Percentiles rank a stretch among this genome's conserved stretches.
Evolutionary conservation across 2,113 vertebrate species (phyloP).

Genomic region (Himantopus leucocephalus): DNA sequence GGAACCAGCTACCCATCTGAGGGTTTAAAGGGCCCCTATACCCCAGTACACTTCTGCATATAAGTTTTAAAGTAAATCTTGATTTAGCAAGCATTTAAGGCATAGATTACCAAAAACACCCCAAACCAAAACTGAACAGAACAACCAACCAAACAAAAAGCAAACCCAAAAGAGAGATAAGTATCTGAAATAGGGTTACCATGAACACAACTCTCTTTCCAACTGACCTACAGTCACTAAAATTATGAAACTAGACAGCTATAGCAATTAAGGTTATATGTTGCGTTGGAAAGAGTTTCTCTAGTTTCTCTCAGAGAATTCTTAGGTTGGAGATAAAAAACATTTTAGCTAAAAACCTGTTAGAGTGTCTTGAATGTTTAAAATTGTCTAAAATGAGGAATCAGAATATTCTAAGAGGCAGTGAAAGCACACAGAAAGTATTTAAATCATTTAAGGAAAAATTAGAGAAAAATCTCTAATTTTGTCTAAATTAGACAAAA

Average conservation of each 20-base stretch:
- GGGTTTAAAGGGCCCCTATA: background rate
- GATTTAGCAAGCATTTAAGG: background rate
- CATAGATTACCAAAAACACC: background rate
- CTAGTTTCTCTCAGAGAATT: background rate
- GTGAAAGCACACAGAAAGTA: background rate
- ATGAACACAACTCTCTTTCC: background rate
- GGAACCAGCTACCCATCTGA: background rate
- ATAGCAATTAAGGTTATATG: background rate
- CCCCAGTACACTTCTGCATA: background rate
- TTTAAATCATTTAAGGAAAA: background rate
- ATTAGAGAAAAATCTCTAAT: background rate
- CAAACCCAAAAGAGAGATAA: background rate
- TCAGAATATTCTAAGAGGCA: background rate
- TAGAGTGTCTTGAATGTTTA: background rate
- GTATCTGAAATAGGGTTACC: background rate
- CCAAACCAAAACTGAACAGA: background rate
- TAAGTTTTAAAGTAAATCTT: background rate
- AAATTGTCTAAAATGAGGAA: background rate
- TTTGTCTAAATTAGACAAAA: background rate
- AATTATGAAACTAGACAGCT: background rate
- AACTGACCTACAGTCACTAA: background rate
- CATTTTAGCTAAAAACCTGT: background rate
- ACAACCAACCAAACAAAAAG: background rate
- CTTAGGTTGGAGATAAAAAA: background rate
- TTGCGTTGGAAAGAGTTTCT: background rate